Evolutionary conservation across 2,113 vertebrate genomes (phyloP).

Genomic region (Platichthys flesus): DNA sequence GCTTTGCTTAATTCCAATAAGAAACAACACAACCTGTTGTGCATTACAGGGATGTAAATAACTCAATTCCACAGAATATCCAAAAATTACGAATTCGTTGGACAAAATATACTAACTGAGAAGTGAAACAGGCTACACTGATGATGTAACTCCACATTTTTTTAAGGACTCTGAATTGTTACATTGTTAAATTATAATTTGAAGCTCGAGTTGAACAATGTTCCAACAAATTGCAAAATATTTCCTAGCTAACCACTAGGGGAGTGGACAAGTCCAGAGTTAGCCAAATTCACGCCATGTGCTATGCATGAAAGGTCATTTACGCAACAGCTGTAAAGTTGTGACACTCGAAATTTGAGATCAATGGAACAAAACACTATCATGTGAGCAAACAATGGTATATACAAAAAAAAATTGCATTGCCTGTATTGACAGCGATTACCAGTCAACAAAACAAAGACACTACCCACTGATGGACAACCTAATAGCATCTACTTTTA

Average conservation of each 20-base stretch:
- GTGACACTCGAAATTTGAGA: neutral
- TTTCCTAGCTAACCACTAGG: conserved; percentile 59
- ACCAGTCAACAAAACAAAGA: conserved; percentile 21
- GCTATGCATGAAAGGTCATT: neutral
- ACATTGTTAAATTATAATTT: neutral
- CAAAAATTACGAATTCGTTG: neutral
- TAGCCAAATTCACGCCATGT: neutral
- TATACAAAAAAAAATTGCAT: conserved; percentile 9
- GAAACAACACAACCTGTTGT: neutral
- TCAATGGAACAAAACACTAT: conserved; percentile 11
- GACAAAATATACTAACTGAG: neutral
- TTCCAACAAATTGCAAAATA: neutral
- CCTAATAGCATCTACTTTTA: conserved; percentile 12
- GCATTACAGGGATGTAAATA: neutral
- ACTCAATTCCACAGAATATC: neutral
- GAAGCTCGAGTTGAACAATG: neutral
- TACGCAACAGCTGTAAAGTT: conserved; percentile 8
- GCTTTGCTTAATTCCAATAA: neutral
- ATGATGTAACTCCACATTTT: neutral
- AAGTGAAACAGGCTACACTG: neutral
- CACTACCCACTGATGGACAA: conserved; percentile 20
- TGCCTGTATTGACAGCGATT: neutral
- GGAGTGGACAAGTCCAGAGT: conserved; percentile 3
- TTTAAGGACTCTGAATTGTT: neutral
- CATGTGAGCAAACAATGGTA: conserved; percentile 8